These are phyloP conservation scores for Brachyptera risi DNA, from an alignment of 2,888 invertebrate genomes.

Conservation along the genomic window DNA sequence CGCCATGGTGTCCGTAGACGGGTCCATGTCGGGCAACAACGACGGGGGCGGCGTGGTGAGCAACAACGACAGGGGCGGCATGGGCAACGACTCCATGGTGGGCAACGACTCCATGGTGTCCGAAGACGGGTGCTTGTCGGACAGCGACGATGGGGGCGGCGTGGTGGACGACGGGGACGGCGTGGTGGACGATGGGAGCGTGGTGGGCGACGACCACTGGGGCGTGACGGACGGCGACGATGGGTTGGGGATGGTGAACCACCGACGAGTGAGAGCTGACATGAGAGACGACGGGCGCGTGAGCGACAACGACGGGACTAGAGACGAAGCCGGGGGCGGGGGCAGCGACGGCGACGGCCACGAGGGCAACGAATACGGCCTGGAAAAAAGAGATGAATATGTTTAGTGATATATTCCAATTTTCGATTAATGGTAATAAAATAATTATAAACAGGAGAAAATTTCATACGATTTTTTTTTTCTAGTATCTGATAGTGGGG, in stretches of 20 bases:
- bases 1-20: not conserved
- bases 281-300: conserved; percentile 4
- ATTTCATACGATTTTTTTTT: too few species aligned
- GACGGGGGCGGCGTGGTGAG: conserved; percentile 6
- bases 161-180: conserved; percentile 7
- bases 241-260: not conserved
- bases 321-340: conserved; percentile 47
- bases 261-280: conserved; percentile 12
- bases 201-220: conserved; percentile 16
- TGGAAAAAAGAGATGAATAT: too few species aligned
- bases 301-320: conserved; percentile 40
- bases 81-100: too few species aligned
- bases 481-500: too few species aligned
- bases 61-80: too few species aligned
- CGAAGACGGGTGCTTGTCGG: not conserved
- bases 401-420: too few species aligned
- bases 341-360: conserved; percentile 53
- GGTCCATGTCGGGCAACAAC: conserved; percentile 8
- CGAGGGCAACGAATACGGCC: conserved; percentile 50
- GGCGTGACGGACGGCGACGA: not conserved
- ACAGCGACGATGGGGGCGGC: not conserved
- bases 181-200: conserved; percentile 12
- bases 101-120: not conserved
- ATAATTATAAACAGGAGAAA: too few species aligned
- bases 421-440: too few species aligned